These are phyloP conservation scores for Aeoliscus strigatus DNA, from an alignment of 2,797 vertebrate genomes.

Conservation along the genomic window DNA sequence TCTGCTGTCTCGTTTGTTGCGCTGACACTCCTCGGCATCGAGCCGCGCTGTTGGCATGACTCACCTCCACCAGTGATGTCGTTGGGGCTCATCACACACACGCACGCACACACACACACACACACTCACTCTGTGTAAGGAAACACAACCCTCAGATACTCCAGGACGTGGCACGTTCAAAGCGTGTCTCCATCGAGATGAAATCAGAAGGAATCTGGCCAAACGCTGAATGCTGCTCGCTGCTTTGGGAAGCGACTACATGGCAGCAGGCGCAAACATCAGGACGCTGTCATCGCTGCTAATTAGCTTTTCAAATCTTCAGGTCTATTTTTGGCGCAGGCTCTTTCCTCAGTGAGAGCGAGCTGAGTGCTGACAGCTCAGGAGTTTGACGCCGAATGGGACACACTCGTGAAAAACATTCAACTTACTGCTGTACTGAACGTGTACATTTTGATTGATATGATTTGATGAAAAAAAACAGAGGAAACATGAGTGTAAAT, in stretches of 20 bases:
- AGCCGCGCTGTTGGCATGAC: slow-evolving; percentile 50
- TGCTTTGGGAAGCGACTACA: no score
- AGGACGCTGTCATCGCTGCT: slow-evolving; percentile 49
- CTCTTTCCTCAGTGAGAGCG: slow-evolving; percentile 26
- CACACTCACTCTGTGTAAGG: not conserved
- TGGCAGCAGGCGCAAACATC: slow-evolving; percentile 21
- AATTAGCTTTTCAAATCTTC: slow-evolving; percentile 42
- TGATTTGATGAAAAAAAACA: no score
- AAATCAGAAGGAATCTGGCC: no score
- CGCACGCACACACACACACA: slow-evolving; percentile 17
- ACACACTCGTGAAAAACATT: slow-evolving; percentile 9
- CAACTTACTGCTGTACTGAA: no score
- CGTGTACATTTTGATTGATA: no score
- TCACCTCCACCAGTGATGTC: slow-evolving; percentile 61
- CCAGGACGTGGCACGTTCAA: no score
- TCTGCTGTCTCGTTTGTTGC: slow-evolving; percentile 54
- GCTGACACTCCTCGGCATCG: slow-evolving; percentile 29
- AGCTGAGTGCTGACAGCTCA: slow-evolving; percentile 39
- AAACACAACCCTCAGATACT: slow-evolving; percentile 5
- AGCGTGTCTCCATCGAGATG: no score
- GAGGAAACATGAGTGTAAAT: no score
- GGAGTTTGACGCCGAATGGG: slow-evolving; percentile 1
- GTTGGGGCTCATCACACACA: slow-evolving; percentile 23
- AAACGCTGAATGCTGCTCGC: no score
- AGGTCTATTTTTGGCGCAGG: slow-evolving; percentile 47